phyloP scores from a whole-genome alignment of 2,113 vertebrate species.

The Perccottus glenii region DNA sequence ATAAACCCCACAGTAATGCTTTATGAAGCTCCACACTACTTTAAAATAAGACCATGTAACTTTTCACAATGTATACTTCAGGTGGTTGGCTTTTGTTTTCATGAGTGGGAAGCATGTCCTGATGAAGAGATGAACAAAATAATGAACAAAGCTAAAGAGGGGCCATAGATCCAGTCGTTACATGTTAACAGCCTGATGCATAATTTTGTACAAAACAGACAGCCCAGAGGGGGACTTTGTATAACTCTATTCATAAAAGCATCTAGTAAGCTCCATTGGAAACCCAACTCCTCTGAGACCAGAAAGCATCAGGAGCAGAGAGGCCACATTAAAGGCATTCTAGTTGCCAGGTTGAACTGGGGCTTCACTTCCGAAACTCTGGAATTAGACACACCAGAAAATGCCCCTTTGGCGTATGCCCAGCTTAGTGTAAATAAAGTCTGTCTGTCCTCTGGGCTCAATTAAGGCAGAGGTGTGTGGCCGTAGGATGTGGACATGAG shows the following conservation, averaged over 20 bases:
- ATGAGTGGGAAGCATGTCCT: background rate
- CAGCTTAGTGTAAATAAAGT: constrained; percentile 29
- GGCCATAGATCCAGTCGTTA: constrained; percentile 17
- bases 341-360: constrained; percentile 9
- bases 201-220: constrained; percentile 31
- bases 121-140: background rate
- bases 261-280: constrained; percentile 33
- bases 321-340: constrained; percentile 42
- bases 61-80: too few species aligned
- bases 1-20: too few species aligned
- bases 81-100: background rate
- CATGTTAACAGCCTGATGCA: constrained; percentile 23
- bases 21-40: too few species aligned
- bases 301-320: constrained; percentile 28
- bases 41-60: too few species aligned
- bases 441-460: constrained; percentile 22
- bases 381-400: constrained; percentile 40
- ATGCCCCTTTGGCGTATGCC: constrained; percentile 28
- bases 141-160: constrained; percentile 18
- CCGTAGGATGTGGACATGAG: constrained; percentile 17
- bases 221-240: constrained; percentile 21
- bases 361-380: constrained; percentile 7
- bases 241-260: constrained; percentile 60
- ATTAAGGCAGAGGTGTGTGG: constrained; percentile 30
- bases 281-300: constrained; percentile 40